These are phyloP conservation scores for Atta texana DNA, from an alignment of 1,140 invertebrate species.

Conservation along the genomic window DNA sequence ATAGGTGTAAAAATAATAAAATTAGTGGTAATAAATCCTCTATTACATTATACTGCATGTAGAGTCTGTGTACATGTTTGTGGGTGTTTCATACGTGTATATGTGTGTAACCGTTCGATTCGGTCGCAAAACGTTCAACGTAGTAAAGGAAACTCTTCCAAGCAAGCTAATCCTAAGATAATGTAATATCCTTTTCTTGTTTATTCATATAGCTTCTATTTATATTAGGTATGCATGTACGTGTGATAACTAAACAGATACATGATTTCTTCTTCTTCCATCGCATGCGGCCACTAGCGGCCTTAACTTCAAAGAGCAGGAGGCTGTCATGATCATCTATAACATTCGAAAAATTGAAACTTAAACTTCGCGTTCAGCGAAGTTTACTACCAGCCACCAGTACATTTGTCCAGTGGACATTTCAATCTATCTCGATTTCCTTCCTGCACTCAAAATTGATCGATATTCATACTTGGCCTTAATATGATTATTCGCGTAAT, in stretches of 20 bases:
- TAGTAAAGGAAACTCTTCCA: conserved; percentile 84
- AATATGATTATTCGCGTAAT: background rate
- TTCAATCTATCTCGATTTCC: background rate
- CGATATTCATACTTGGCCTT: background rate
- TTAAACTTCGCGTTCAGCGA: background rate
- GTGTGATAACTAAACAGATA: conserved; percentile 85
- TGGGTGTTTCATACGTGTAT: conserved; percentile 53
- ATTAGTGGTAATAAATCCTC: conserved; percentile 82
- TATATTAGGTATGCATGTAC: conserved; percentile 85
- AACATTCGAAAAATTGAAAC: conserved; percentile 6
- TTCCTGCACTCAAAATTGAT: background rate
- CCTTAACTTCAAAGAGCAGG: conserved; percentile 82
- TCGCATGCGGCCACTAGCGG: conserved; percentile 73
- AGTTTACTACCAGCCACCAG: background rate
- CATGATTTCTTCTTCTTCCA: conserved; percentile 78
- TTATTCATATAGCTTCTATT: conserved; percentile 84
- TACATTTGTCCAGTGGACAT: conserved; percentile 34
- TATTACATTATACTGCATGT: conserved; percentile 77
- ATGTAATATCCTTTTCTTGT: conserved; percentile 82
- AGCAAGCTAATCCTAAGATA: conserved; percentile 86
- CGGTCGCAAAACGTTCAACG: conserved; percentile 74
- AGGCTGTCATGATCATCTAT: conserved; percentile 74
- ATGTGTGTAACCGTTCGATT: conserved; percentile 71
- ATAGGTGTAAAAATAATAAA: conserved; percentile 85
- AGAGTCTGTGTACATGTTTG: conserved; percentile 51